A percentile compares a stretch with the other conserved stretches of the same genome.
phyloP scores from a whole-genome alignment of 2,797 vertebrate genomes.

The Pantherophis vulpinus region DNA sequence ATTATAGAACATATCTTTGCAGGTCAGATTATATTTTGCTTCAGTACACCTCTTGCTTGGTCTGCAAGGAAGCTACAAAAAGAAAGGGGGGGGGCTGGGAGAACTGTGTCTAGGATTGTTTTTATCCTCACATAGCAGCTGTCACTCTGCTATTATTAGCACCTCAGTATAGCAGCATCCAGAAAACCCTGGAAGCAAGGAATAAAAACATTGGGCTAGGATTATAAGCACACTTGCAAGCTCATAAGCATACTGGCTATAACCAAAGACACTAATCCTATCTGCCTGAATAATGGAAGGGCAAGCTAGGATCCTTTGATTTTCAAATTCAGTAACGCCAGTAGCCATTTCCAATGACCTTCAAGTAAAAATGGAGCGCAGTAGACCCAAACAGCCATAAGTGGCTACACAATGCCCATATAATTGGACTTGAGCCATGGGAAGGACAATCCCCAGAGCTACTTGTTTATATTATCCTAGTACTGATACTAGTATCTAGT shows the following conservation, averaged over 20 bases:
- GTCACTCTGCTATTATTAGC: background rate
- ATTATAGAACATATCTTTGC: conserved; percentile 5
- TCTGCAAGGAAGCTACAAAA: background rate
- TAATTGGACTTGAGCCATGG: background rate
- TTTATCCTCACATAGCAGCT: conserved; percentile 16
- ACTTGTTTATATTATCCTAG: background rate
- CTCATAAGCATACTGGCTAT: background rate
- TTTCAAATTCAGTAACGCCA: background rate
- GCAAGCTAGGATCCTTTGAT: background rate
- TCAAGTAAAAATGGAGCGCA: background rate
- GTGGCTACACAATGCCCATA: background rate
- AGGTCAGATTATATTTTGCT: conserved; percentile 2
- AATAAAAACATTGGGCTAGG: accelerated
- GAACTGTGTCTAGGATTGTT: conserved; percentile 10
- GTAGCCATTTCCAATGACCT: background rate
- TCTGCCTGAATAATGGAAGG: background rate
- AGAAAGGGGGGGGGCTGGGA: accelerated
- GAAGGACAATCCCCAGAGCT: background rate
- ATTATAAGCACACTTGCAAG: background rate
- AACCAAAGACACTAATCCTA: background rate
- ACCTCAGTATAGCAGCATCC: conserved; percentile 3
- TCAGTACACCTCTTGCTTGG: background rate
- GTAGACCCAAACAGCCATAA: background rate
- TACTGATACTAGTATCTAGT: background rate
- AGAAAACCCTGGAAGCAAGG: background rate